Evolutionary conservation across 2,888 invertebrate species (phyloP).

Genomic region (Busseola fusca): DNA sequence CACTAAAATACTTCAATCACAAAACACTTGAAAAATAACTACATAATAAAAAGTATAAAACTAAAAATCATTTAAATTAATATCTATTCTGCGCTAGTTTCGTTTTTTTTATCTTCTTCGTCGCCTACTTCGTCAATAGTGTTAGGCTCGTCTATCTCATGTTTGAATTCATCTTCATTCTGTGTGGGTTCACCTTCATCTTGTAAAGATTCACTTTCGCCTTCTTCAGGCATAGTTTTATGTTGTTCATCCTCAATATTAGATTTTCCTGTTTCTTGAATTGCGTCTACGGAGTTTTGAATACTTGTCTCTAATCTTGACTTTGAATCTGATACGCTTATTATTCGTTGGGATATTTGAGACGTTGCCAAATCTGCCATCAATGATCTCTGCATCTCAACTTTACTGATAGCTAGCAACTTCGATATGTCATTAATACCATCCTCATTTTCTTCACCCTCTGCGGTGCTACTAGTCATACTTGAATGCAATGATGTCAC

Average conservation of each 20-base stretch:
- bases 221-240: conserved; percentile 23
- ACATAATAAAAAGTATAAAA: too few species aligned
- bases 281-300: conserved; percentile 16
- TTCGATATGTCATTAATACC: conserved; percentile 72
- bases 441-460: conserved; percentile 60
- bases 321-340: conserved; percentile 3
- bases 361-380: conserved; percentile 80
- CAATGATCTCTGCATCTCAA: conserved; percentile 81
- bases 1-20: background rate
- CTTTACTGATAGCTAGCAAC: conserved; percentile 75
- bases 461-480: conserved; percentile 48
- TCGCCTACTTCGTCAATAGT: background rate
- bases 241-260: conserved; percentile 47
- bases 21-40: conserved; percentile 11
- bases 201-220: background rate
- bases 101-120: background rate
- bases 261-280: conserved; percentile 29
- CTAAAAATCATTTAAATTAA: conserved; percentile 1
- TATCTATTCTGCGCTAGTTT: conserved; percentile 5
- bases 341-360: conserved; percentile 59
- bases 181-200: background rate
- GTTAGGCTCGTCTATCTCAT: background rate
- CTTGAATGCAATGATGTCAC: conserved; percentile 76
- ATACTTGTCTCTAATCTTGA: conserved; percentile 8
- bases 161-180: background rate